phyloP scores from a whole-genome alignment of 2,113 vertebrate species.

The Phylloscopus whistleri region DNA sequence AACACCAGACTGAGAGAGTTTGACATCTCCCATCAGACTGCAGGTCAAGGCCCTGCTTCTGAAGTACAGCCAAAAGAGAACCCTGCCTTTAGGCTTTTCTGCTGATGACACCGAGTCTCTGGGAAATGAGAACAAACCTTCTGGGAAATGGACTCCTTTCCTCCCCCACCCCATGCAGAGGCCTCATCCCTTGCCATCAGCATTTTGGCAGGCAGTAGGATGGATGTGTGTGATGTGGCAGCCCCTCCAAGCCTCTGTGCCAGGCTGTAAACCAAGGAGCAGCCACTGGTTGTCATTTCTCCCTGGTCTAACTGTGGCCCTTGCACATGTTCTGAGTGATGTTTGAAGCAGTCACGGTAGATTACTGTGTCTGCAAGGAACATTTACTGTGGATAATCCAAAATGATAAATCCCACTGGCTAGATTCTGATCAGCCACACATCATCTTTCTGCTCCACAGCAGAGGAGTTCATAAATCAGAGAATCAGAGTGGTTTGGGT shows the following conservation, averaged over 20 bases:
- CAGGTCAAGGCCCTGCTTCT: neutral
- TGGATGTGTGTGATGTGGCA: neutral
- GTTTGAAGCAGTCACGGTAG: neutral
- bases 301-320: neutral
- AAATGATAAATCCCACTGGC: constrained; percentile 6
- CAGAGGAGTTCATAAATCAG: neutral
- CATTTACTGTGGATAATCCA: neutral
- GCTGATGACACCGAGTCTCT: neutral
- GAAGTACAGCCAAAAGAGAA: neutral
- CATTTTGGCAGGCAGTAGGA: neutral
- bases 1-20: neutral
- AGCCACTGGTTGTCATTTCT: neutral
- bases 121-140: neutral
- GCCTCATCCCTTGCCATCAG: neutral
- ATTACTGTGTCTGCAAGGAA: neutral
- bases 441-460: neutral
- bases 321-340: neutral
- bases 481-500: neutral
- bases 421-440: neutral
- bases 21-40: neutral
- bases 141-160: neutral
- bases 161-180: neutral
- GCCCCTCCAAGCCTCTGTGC: neutral
- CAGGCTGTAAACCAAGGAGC: neutral
- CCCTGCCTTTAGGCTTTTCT: neutral